These are phyloP conservation scores for Scaptomyza graminum DNA, from an alignment of 1,140 invertebrate species.

Conservation along the genomic window DNA sequence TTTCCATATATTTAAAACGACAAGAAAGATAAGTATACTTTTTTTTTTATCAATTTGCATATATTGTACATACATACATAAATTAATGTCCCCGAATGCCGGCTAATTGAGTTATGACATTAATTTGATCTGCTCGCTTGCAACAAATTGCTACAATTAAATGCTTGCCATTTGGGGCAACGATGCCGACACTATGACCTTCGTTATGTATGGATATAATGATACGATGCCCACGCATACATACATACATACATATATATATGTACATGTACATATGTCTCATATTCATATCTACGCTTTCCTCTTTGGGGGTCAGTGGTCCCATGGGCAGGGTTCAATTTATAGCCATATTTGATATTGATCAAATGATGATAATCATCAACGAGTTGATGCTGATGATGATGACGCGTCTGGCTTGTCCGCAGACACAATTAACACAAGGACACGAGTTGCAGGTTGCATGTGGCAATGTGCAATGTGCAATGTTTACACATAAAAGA, in stretches of 20 bases:
- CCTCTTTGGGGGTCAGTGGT: neutral
- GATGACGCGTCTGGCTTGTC: conserved; percentile 11
- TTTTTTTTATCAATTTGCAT: neutral
- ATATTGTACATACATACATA: conserved; percentile 14
- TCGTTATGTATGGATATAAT: conserved; percentile 64
- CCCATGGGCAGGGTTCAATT: conserved; percentile 49
- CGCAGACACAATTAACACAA: conserved; percentile 57
- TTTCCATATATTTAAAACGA: no score
- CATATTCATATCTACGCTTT: conserved; percentile 21
- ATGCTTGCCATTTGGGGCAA: conserved; percentile 45
- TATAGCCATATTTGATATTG: conserved; percentile 73
- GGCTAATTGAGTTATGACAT: conserved; percentile 79
- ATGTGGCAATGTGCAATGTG: neutral
- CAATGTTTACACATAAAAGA: neutral
- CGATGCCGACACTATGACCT: conserved; percentile 64
- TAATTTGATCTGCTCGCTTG: conserved; percentile 73
- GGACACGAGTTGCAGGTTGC: conserved; percentile 47
- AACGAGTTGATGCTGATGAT: conserved; percentile 14
- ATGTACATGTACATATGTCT: neutral
- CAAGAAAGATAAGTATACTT: no score
- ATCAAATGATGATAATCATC: conserved; percentile 54
- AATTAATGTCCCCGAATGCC: conserved; percentile 43
- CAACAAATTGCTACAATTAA: conserved; percentile 77
- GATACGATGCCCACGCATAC: conserved; percentile 27
- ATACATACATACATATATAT: no score